These are phyloP conservation scores for Piaya cayana DNA, from an alignment of 2,113 vertebrate genomes.

Conservation along the genomic window DNA sequence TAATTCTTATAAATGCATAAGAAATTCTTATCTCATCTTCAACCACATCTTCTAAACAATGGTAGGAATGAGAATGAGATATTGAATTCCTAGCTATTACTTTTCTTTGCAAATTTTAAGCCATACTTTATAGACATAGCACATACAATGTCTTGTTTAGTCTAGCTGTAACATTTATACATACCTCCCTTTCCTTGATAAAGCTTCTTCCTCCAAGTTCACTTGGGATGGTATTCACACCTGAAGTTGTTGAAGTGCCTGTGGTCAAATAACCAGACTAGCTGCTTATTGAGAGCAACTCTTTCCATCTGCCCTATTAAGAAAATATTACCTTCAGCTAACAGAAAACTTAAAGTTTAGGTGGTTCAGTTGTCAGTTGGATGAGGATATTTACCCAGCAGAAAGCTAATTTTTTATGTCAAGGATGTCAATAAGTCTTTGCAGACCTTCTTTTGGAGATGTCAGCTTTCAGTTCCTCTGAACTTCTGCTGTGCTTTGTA, in stretches of 20 bases:
- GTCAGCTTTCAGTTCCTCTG: background rate
- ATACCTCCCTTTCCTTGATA: accelerated
- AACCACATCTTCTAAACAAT: background rate
- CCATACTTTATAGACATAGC: background rate
- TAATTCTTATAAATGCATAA: background rate
- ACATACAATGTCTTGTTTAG: background rate
- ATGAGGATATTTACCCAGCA: background rate
- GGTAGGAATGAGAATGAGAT: background rate
- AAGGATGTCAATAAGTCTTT: background rate
- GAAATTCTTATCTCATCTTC: background rate
- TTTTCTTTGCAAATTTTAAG: background rate
- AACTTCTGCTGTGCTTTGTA: background rate
- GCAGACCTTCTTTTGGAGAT: background rate
- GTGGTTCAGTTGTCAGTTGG: background rate
- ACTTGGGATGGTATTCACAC: background rate
- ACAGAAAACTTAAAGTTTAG: background rate
- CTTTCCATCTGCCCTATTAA: background rate
- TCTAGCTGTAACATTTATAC: background rate
- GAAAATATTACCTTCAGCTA: background rate
- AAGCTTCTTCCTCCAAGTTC: background rate
- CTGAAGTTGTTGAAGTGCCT: background rate
- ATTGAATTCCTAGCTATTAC: background rate
- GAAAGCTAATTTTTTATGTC: background rate
- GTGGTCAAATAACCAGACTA: background rate
- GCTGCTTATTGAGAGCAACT: background rate